Evolutionary conservation across 1,140 invertebrate genomes (phyloP).

Genomic region (Gonioctena quinquepunctata): DNA sequence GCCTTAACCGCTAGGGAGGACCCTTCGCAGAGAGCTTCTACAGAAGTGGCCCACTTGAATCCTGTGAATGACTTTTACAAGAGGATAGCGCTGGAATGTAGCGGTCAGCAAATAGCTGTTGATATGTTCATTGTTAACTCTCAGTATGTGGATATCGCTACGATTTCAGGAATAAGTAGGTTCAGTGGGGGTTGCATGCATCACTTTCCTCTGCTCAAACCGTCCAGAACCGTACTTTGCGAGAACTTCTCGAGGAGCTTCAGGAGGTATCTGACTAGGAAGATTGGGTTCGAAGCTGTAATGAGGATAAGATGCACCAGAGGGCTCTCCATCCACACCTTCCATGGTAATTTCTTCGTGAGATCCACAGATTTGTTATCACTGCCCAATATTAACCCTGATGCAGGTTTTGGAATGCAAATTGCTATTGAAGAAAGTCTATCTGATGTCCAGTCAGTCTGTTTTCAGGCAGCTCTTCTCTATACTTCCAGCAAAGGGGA

Average conservation of each 20-base stretch:
- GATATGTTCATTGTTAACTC: constrained; percentile 94
- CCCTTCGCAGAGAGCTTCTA: constrained; percentile 78
- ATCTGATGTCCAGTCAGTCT: constrained; percentile 83
- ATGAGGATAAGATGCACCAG: constrained; percentile 95
- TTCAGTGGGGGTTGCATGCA: constrained; percentile 94
- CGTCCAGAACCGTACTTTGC: constrained; percentile 69
- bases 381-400: constrained; percentile 96
- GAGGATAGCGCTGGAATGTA: constrained; percentile 93
- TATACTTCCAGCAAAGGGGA: constrained; percentile 99
- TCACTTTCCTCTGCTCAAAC: constrained; percentile 90
- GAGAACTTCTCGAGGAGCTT: constrained; percentile 80
- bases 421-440: constrained; percentile 92
- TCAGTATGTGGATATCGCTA: constrained; percentile 93
- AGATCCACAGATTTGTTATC: constrained; percentile 95
- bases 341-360: constrained; percentile 99
- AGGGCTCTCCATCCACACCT: constrained; percentile 93
- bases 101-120: constrained; percentile 93
- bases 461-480: constrained; percentile 96
- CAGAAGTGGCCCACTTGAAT: constrained; percentile 83
- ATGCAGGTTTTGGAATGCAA: constrained; percentile 98
- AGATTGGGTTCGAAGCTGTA: constrained; percentile 98
- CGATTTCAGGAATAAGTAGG: constrained; percentile 89
- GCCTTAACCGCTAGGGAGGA: constrained; percentile 84
- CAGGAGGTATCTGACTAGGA: constrained; percentile 88
- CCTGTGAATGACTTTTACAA: constrained; percentile 99